Evolutionary conservation across 1,140 invertebrate species (phyloP), one percentile per base, ranked within the genome.

Genomic region (Pantala flavescens): DNA sequence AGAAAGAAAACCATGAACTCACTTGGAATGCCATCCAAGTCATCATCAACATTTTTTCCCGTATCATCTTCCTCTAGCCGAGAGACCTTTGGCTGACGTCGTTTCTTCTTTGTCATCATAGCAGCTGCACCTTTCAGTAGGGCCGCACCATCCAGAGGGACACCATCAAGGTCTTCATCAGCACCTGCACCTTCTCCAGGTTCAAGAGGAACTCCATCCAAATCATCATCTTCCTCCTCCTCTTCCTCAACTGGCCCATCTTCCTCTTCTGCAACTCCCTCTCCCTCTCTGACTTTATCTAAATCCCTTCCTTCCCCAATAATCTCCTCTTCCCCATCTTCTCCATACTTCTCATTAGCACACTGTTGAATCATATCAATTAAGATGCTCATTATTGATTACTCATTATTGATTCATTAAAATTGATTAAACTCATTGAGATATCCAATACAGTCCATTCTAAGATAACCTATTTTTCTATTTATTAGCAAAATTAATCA

Each of bases 81-180:
- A 19, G n/a, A 19, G 5, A 21, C 16, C n/a, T 63, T 63, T 16
- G 49, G 49, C 12, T 3, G 49, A 3, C 49, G 49, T 16, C 49
- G 49, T 63, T 63, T 63, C n/a, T 63, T 63, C 12, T 63, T 63
- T 3, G 49, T 63, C 49, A 63, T 63, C 49, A 63, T 63, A 12
- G 49, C 49, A 19, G 49, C 49, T 73, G 86, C 90, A 79, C 86
- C 87, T 84, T 91, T 91, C 0, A 92, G 83, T 75, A 94, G 83
- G 36, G 91, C 90, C 55, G 91, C 92, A 23, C 92, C 93, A 82
- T 95, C 93, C 24, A 96, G 84, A 10, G 94, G 93, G 71, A 89
- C 84, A n/a, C 91, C 90, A 81, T 93, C 91, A 21, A 93, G 82
- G 82, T 93, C 91, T 76, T 91, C 90, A 73, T 80, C 77, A 77